Evolutionary conservation across 2,797 vertebrate genomes (phyloP).

Genomic region (Rallus crepitans): DNA sequence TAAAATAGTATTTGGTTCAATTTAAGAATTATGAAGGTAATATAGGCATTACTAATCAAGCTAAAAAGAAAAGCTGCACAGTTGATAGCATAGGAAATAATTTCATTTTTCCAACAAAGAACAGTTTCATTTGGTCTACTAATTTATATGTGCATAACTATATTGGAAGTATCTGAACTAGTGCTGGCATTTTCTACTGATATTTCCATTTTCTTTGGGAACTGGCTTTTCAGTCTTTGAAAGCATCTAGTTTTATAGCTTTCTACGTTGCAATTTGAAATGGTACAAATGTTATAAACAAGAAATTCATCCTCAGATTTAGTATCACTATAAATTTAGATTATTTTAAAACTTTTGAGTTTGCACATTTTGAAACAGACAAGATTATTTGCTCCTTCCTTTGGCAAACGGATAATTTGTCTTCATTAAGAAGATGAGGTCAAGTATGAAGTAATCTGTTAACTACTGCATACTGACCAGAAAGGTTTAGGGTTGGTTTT

Average conservation of each 20-base stretch:
- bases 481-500: not conserved
- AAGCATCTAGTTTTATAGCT: not conserved
- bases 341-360: not conserved
- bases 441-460: slow-evolving; percentile 8
- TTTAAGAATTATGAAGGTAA: not conserved
- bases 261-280: not conserved
- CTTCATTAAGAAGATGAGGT: slow-evolving; percentile 10
- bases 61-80: not conserved
- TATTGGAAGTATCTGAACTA: not conserved
- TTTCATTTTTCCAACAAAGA: not conserved
- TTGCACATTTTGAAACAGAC: not conserved
- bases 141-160: not conserved
- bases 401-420: not conserved
- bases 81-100: not conserved
- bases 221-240: not conserved
- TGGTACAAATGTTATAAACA: not conserved
- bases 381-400: not conserved
- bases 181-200: not conserved
- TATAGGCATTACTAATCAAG: not conserved
- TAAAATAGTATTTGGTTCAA: not conserved
- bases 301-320: not conserved
- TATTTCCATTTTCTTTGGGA: not conserved
- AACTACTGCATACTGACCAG: not conserved
- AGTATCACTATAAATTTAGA: not conserved
- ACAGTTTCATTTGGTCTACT: not conserved